Evolutionary conservation across 2,113 vertebrate species (phyloP).

Genomic region (Amphiprion percula): DNA sequence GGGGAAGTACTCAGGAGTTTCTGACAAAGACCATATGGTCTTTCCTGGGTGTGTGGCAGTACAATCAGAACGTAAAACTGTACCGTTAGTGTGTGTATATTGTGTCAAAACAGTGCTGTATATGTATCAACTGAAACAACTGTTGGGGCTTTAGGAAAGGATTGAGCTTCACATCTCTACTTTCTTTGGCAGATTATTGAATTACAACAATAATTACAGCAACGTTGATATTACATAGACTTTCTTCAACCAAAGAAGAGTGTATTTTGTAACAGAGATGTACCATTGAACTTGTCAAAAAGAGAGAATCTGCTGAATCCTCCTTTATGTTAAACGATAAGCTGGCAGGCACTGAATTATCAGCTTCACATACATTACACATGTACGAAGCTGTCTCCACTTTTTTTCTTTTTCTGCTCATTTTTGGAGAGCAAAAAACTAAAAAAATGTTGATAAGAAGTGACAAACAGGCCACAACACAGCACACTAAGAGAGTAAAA

Average conservation of each 20-base stretch:
- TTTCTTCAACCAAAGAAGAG: conserved; percentile 14
- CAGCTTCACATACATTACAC: conserved; percentile 8
- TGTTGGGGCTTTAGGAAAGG: conserved; percentile 11
- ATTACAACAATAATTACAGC: conserved; percentile 15
- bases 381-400: not conserved
- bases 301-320: conserved; percentile 28
- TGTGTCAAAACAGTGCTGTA: conserved; percentile 7
- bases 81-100: conserved; percentile 4
- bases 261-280: not conserved
- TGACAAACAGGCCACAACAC: conserved; percentile 43
- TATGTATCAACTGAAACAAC: conserved; percentile 27
- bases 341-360: conserved; percentile 20
- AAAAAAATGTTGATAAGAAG: conserved; percentile 59
- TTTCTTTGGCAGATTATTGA: conserved; percentile 11
- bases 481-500: conserved; percentile 26
- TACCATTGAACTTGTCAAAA: not conserved
- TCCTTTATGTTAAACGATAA: conserved; percentile 9
- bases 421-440: conserved; percentile 58
- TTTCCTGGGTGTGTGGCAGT: conserved; percentile 52
- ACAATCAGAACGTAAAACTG: conserved; percentile 31
- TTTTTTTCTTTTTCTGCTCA: conserved; percentile 40
- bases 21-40: conserved; percentile 72
- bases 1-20: conserved; percentile 41
- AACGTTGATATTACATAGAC: not conserved
- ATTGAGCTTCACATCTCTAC: conserved; percentile 15